Base-by-base conservation (phyloP, 2,888 invertebrate genomes). In the Ditula angustiorana region DNA sequence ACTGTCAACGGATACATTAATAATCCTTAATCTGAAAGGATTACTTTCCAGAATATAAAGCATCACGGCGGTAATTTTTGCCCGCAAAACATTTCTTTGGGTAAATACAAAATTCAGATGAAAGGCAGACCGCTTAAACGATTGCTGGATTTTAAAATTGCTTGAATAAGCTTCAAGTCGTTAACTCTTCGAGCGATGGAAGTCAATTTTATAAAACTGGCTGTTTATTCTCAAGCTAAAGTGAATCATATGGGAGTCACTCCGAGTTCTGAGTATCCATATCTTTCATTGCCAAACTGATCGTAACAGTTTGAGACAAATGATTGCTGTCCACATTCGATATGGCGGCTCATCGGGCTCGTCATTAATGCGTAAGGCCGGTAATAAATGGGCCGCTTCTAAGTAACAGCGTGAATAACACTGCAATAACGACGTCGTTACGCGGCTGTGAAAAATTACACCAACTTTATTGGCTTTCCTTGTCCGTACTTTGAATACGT, bases 401-500 rank as follows among this genome's bases (percentile, higher is more conserved):
- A 68, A 66, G 61, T 66, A 71, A 66, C 66, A 66, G 33, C 62
- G 55, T 26, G 57, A 70, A 67, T 63, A 67, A 69, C 56, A 57
- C 57, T 26, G 68, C 68, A 71, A 69, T 75, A 74, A 75, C 70
- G 73, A 71, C 72, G 71, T 74, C 76, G 76, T 77, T 76, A 75
- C 68, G 66, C 69, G 58, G 37, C 69, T 63, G 71, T 78, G 79
- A 79, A 78, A 80, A 79, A 80, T 78, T 76, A 77, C 77, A 67
- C 67, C 68, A 68, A 71, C 73, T 71, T 75, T 74, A 77, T 74
- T 76, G 74, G 72, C 71, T 74, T 73, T 67, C 71, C 70, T 71
- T 66, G 67, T 62, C 65, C 75, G 68, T 72, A 65, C 71, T 75
- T 73, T 76, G 77, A 79, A 79, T 79, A 77, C 74, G 69, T 76